Evolutionary conservation across 2,888 invertebrate genomes (phyloP).

Genomic region (Noctua comes): DNA sequence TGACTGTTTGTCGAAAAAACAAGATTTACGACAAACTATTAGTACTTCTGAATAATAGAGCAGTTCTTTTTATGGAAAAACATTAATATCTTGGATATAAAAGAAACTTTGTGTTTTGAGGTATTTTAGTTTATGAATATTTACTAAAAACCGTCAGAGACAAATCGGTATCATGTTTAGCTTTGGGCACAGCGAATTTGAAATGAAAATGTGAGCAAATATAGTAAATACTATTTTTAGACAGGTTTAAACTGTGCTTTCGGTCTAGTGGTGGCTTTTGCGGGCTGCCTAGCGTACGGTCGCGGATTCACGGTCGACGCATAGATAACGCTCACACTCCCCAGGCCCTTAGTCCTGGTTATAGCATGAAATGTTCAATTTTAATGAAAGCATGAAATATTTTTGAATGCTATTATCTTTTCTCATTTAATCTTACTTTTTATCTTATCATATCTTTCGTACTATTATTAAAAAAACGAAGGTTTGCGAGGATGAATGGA

Average conservation of each 20-base stretch:
- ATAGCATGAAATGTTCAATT: neutral
- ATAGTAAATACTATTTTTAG: conserved; percentile 18
- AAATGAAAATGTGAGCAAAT: conserved; percentile 20
- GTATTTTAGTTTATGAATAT: conserved; percentile 34
- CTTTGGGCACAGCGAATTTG: conserved; percentile 10
- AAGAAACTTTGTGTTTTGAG: conserved; percentile 22
- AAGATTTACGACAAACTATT: conserved; percentile 27
- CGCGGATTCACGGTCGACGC: neutral
- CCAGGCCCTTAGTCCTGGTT: neutral
- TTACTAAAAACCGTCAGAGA: conserved; percentile 29
- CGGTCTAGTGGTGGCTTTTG: neutral
- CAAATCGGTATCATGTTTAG: conserved; percentile 48
- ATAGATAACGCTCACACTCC: neutral
- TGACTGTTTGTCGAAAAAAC: conserved; percentile 25
- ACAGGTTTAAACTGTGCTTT: neutral
- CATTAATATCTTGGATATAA: conserved; percentile 40
- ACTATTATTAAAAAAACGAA: neutral
- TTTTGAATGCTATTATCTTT: neutral
- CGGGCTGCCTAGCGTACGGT: neutral
- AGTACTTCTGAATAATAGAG: conserved; percentile 35
- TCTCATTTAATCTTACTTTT: neutral
- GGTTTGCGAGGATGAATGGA: neutral
- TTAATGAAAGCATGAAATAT: neutral
- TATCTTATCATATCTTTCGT: neutral
- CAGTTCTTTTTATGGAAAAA: conserved; percentile 23